A percentile compares a stretch with the other conserved stretches of the same genome.
Evolutionary conservation across 2,113 vertebrate genomes (phyloP).

Genomic region (Ochotona princeps): DNA sequence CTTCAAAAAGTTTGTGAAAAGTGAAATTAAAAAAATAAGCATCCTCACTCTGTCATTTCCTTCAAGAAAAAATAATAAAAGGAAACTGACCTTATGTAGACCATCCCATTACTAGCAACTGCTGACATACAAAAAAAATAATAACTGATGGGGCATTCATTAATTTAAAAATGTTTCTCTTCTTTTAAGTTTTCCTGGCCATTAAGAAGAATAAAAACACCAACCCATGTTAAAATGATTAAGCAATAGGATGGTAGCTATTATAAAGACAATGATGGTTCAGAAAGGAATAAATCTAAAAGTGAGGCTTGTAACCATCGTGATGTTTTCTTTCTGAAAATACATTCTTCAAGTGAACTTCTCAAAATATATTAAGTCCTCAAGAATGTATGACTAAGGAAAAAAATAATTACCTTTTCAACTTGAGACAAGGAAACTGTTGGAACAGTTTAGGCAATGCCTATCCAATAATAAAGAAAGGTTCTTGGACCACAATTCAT

Average conservation of each 20-base stretch:
- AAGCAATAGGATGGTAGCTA: constrained; percentile 36
- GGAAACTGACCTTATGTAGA: background rate
- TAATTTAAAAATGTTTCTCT: constrained; percentile 10
- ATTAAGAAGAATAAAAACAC: constrained; percentile 56
- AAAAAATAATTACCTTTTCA: constrained; percentile 76
- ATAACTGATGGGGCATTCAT: background rate
- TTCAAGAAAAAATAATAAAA: constrained; percentile 62
- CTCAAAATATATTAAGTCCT: constrained; percentile 71
- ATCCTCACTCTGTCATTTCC: constrained; percentile 7
- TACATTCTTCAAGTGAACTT: constrained; percentile 68
- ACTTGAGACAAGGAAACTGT: constrained; percentile 72
- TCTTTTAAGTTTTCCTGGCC: constrained; percentile 43
- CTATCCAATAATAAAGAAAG: constrained; percentile 78
- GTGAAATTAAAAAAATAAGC: too few relatives aligned
- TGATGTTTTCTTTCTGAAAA: constrained; percentile 71
- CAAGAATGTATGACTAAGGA: constrained; percentile 73
- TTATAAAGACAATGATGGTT: constrained; percentile 56
- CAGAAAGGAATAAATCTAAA: constrained; percentile 47
- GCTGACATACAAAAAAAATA: background rate
- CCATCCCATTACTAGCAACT: background rate
- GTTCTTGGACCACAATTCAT: constrained; percentile 81
- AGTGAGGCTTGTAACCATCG: constrained; percentile 18
- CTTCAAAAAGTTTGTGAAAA: too few relatives aligned
- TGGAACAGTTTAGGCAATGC: constrained; percentile 80
- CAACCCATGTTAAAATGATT: constrained; percentile 55